Evolutionary conservation across 1,140 invertebrate genomes (phyloP), one percentile per base, ranked within the genome.

Genomic region (Hyles vespertilio): DNA sequence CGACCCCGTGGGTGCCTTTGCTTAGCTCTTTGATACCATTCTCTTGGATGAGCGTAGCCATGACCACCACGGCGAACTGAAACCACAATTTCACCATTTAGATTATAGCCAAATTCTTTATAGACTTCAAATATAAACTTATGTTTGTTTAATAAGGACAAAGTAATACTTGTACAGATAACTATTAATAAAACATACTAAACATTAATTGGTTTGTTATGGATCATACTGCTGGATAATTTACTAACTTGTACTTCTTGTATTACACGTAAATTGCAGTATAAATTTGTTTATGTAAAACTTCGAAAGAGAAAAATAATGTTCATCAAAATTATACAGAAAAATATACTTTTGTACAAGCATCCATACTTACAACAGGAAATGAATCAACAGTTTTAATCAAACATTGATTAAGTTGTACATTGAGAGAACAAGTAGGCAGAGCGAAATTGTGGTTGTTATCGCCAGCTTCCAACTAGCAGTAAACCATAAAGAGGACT

Each of bases 31-130:
- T 92, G 70, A 94, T 92, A 87, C 93, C 92, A 91, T 94, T 94
- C 82, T 94, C 93, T 76, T 94, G 93, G 82, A 94, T 89, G 87
- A 92, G 91, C 77, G 93, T 93, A 90, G 93, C 92, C 93, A 94
- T 94, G 81, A 76, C 87, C 74, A 62, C 75, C 77, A 81, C 74
- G 71, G 73, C 80, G 59, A 69, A 63, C 86, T 89, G 86, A 65
- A 87, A 86, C 45, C 32, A 54, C 32, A 51, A 12, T 9, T 12
- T 22, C 5, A 8, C 22, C n/a, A 5, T 54, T 40, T 3, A 43
- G 36, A 44, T 44, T 45, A 8, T 44, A 44, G 10, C 11, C 22
- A 54, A 54, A 54, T 36, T 36, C 51, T 11, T 50, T 6, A 49
- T n/a, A 49, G 11, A 49, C 1, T 9, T 49, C 5, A 5, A 10